phyloP scores from a whole-genome alignment of 1,140 invertebrate genomes.

The Ptiloglossa arizonensis region DNA sequence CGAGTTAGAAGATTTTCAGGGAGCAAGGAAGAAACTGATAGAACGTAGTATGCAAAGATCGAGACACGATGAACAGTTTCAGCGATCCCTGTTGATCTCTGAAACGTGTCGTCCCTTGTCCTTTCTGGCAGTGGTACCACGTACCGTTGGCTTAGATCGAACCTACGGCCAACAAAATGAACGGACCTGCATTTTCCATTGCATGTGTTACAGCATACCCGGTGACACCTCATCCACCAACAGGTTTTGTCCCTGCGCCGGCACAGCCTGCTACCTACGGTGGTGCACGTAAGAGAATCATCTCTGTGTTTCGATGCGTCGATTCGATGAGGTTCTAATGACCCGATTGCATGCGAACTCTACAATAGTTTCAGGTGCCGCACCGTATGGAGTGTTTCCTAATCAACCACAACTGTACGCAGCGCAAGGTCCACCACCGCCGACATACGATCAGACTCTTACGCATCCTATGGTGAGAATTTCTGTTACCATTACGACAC shows the following conservation, averaged over 20 bases:
- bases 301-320: constrained; percentile 24
- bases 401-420: constrained; percentile 83
- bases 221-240: constrained; percentile 81
- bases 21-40: background rate
- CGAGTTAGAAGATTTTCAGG: constrained; percentile 32
- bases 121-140: constrained; percentile 77
- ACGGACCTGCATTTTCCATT: constrained; percentile 65
- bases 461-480: constrained; percentile 84
- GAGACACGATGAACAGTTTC: background rate
- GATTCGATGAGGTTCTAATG: background rate
- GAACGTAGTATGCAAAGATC: background rate
- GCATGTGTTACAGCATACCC: constrained; percentile 82
- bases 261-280: constrained; percentile 81
- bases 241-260: constrained; percentile 82
- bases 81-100: constrained; percentile 61
- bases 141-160: constrained; percentile 78
- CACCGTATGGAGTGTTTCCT: constrained; percentile 85
- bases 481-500: background rate
- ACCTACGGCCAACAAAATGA: constrained; percentile 55
- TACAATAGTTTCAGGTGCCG: constrained; percentile 83
- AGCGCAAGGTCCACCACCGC: constrained; percentile 83
- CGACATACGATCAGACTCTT: constrained; percentile 85
- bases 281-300: constrained; percentile 69
- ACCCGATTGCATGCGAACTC: constrained; percentile 17
- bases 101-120: constrained; percentile 71